These are phyloP conservation scores for Cheirogaleus major DNA, from an alignment of 2,797 vertebrate genomes.

Conservation along the genomic window DNA sequence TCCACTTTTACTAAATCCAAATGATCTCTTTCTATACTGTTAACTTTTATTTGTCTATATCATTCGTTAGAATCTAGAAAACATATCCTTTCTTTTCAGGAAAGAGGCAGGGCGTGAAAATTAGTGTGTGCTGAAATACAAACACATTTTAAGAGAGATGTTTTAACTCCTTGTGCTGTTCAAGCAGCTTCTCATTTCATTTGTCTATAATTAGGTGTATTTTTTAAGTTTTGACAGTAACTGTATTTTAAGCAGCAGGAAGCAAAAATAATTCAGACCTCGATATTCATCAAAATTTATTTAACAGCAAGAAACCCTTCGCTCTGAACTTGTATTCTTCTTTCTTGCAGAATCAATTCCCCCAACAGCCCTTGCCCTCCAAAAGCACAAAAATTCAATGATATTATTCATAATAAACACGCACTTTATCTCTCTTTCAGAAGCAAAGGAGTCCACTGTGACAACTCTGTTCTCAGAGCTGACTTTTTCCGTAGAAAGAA, in stretches of 20 bases:
- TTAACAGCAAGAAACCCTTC: conserved; percentile 41
- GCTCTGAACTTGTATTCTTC: neutral
- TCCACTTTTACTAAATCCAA: neutral
- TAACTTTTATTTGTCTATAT: neutral
- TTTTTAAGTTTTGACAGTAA: conserved; percentile 50
- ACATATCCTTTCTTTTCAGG: conserved; percentile 10
- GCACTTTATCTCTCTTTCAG: neutral
- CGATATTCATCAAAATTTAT: conserved; percentile 37
- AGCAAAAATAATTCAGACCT: conserved; percentile 49
- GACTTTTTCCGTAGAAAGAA: neutral
- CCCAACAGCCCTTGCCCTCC: neutral
- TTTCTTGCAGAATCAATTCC: neutral
- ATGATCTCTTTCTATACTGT: neutral
- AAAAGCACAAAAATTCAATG: neutral
- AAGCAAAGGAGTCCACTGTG: neutral
- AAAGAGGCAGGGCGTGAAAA: neutral
- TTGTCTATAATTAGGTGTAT: conserved; percentile 44
- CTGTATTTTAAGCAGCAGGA: conserved; percentile 49
- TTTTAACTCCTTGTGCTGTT: neutral
- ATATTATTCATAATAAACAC: neutral
- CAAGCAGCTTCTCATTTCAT: conserved; percentile 15
- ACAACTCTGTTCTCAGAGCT: neutral
- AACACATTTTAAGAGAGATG: neutral
- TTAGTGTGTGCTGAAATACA: neutral
- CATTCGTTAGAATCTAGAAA: conserved; percentile 3